phyloP scores from a whole-genome alignment of 2,888 invertebrate species.

The Amiota minor region DNA sequence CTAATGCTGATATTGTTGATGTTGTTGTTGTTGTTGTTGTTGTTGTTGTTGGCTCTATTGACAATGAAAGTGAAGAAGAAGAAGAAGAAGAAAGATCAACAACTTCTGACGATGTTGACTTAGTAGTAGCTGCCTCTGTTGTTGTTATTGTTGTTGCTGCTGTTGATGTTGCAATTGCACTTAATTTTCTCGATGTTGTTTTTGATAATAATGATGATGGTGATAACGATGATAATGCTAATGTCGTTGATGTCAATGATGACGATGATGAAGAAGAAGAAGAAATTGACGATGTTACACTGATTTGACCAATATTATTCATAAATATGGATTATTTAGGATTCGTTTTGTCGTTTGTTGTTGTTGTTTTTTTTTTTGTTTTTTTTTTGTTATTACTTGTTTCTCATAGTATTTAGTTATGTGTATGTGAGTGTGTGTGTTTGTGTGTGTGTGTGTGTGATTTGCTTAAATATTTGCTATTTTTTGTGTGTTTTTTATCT shows the following conservation, averaged over 20 bases:
- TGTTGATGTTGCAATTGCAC: slow-evolving; percentile 31
- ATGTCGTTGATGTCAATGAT: slow-evolving; percentile 22
- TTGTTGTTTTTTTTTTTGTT: slow-evolving; percentile 10
- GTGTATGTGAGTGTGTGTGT: slow-evolving; percentile 16
- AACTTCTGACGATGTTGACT: slow-evolving; percentile 28
- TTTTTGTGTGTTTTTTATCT: too few species aligned
- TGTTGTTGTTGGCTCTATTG: slow-evolving; percentile 18
- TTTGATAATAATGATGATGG: slow-evolving; percentile 2
- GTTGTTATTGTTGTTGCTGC: slow-evolving; percentile 9
- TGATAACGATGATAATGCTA: slow-evolving; percentile 17
- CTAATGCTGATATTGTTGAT: slow-evolving; percentile 35
- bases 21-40: slow-evolving; percentile 30
- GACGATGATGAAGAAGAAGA: slow-evolving; percentile 46
- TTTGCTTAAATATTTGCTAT: too few species aligned
- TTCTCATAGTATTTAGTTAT: slow-evolving; percentile 49
- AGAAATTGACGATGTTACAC: slow-evolving; percentile 45
- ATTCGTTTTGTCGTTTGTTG: too few species aligned
- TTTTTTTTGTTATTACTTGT: slow-evolving; percentile 17
- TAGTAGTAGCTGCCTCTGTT: slow-evolving; percentile 2
- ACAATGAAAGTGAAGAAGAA: slow-evolving; percentile 33
- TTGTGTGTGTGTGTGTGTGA: slow-evolving; percentile 23
- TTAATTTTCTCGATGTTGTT: slow-evolving; percentile 21
- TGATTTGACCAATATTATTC: slow-evolving; percentile 62
- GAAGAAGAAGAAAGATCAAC: slow-evolving; percentile 37
- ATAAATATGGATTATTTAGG: slow-evolving; percentile 53